Evolutionary conservation across 2,113 vertebrate species (phyloP).

Genomic region (Entomyzon cyanotis): DNA sequence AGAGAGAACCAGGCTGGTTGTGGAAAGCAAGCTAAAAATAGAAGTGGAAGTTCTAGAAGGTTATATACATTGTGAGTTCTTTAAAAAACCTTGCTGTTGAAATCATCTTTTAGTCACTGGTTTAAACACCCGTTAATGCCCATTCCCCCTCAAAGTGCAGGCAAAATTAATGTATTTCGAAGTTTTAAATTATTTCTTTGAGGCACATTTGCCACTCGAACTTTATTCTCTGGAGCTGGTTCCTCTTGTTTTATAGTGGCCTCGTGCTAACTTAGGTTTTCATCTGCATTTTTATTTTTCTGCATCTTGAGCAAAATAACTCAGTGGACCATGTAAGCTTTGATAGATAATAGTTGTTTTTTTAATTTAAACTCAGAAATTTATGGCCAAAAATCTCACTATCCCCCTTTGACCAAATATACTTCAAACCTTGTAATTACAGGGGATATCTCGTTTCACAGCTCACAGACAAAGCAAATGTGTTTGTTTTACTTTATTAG

Average conservation of each 20-base stretch:
- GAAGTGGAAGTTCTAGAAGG: neutral
- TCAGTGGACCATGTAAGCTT: neutral
- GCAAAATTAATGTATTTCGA: neutral
- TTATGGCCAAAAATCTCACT: neutral
- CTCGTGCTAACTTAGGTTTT: neutral
- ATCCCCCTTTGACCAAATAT: neutral
- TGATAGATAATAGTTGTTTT: neutral
- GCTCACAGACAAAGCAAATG: slow-evolving; percentile 48
- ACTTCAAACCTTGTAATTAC: neutral
- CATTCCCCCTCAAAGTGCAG: neutral
- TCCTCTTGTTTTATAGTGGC: neutral
- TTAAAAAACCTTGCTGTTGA: neutral
- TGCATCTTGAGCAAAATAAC: neutral
- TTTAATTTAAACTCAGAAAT: neutral
- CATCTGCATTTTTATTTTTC: neutral
- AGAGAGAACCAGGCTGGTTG: neutral
- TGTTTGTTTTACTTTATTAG: slow-evolving; percentile 58
- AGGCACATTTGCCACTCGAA: neutral
- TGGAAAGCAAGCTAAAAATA: neutral
- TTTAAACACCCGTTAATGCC: neutral
- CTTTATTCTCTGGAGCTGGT: neutral
- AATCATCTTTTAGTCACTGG: neutral
- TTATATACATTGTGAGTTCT: neutral
- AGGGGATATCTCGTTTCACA: slow-evolving; percentile 50
- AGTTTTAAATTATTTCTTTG: neutral